phyloP scores from a whole-genome alignment of 2,797 vertebrate genomes.

The Xyrichtys novacula region DNA sequence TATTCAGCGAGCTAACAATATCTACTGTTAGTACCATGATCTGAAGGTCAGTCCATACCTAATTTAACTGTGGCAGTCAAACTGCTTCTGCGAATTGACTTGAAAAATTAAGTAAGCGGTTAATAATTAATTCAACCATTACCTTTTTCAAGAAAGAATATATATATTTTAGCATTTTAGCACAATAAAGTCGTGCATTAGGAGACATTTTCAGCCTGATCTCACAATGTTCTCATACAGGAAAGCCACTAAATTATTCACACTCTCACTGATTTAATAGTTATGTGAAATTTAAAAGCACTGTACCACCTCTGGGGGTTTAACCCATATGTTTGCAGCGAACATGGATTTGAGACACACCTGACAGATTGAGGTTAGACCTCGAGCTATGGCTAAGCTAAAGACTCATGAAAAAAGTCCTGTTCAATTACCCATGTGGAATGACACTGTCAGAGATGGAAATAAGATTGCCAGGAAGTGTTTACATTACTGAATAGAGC shows the following conservation, averaged over 20 bases:
- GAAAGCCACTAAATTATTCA: slow-evolving; percentile 60
- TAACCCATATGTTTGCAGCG: slow-evolving; percentile 38
- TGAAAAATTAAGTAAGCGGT: background rate
- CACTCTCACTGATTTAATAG: slow-evolving; percentile 50
- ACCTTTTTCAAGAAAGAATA: slow-evolving; percentile 2
- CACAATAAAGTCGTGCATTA: background rate
- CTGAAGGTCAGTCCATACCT: background rate
- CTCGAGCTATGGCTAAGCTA: slow-evolving; percentile 36
- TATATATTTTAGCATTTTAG: background rate
- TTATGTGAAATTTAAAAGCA: slow-evolving; percentile 48
- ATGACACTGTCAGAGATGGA: slow-evolving; percentile 39
- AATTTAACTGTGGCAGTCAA: background rate
- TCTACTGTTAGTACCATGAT: background rate
- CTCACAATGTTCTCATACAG: slow-evolving; percentile 22
- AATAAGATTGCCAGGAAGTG: slow-evolving; percentile 47
- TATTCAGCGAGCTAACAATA: background rate
- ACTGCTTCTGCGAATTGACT: background rate
- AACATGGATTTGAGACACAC: slow-evolving; percentile 55
- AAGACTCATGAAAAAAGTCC: slow-evolving; percentile 37
- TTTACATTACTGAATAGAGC: slow-evolving; percentile 40
- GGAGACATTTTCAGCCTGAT: slow-evolving; percentile 23
- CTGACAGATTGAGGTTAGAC: slow-evolving; percentile 71
- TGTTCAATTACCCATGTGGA: slow-evolving; percentile 41
- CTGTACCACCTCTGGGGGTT: slow-evolving; percentile 38
- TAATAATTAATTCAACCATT: background rate